Evolutionary conservation across 2,113 vertebrate genomes (phyloP), one percentile per base, ranked within the genome.

Genomic region (Phoxinus phoxinus): DNA sequence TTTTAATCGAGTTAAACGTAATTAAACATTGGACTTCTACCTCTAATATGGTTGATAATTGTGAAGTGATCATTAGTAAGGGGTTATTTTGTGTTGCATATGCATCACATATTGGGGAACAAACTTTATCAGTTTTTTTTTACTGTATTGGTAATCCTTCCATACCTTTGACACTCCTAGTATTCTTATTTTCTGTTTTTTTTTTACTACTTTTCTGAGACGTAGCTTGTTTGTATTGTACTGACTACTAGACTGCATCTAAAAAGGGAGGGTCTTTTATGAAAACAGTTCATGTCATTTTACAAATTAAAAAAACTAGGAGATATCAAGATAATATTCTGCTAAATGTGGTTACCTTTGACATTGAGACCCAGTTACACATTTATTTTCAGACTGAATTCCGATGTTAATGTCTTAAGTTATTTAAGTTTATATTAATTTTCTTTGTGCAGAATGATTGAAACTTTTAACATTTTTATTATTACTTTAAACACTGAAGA

Each of bases 391-490:
- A 21, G 37, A 65, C n/a, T 21, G 15, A 65, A 30, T 30, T 46
- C 37, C 30, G 58, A n/a, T 63, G n/a, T 80, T 19, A 17, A 80
- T 21, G 77, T 80, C n/a, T 80, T 44, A 44, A 41, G n/a, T 61
- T 17, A 19, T 74, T 44, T 13, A 15, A 44, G 37, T 21, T 74
- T 61, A 72, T 83, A 83, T 30, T 15, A 35, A 77, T 80, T 79
- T 84, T 80, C 25, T 84, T 35, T 75, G 86, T 86, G 87, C 67
- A 87, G 85, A 89, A 89, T 90, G 85, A 89, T 74, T 17, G 81
- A 37, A 35, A 3, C 19, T 30, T 79, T 78, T 61, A 37, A 44
- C 35, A 11, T 41, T 37, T 46, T n/a, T 58, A 2, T 56, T 8
- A 56, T 61, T 46, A 80, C 61, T 80, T 44, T 17, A 27, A 44